phyloP scores from a whole-genome alignment of 2,797 vertebrate genomes.

The Hoplostethus mediterraneus region DNA sequence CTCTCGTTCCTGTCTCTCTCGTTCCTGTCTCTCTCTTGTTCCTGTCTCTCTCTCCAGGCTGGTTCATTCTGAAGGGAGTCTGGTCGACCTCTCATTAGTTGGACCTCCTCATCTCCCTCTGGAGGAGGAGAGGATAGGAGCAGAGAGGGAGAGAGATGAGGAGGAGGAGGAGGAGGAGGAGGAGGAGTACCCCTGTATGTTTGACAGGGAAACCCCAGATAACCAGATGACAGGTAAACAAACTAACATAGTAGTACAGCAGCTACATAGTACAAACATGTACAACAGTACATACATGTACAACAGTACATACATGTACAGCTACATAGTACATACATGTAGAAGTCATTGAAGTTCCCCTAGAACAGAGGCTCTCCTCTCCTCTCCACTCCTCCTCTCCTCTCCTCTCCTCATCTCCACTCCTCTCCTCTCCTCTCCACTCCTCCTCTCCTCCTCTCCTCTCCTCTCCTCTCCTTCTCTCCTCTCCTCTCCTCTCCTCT shows the following conservation, averaged over 20 bases:
- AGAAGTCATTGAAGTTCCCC: too few species aligned
- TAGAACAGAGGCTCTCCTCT: too few species aligned
- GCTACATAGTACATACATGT: background rate
- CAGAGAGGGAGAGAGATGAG: conserved; percentile 45
- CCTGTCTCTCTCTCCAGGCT: conserved; percentile 80
- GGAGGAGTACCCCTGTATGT: conserved; percentile 47
- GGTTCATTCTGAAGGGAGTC: conserved; percentile 94
- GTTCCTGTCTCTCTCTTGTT: too few species aligned
- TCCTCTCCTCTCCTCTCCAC: conserved; percentile 47
- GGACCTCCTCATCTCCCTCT: conserved; percentile 73
- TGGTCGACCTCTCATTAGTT: conserved; percentile 90
- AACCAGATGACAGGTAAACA: conserved; percentile 83
- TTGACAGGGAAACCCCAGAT: conserved; percentile 61
- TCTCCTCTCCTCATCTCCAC: background rate
- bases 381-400: background rate
- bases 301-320: background rate
- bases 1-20: conserved; percentile 1
- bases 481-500: background rate
- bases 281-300: background rate
- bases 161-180: conserved; percentile 46
- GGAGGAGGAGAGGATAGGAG: conserved; percentile 27
- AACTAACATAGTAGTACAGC: too few species aligned
- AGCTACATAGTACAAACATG: too few species aligned
- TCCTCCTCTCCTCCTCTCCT: background rate
- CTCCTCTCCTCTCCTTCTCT: conserved; percentile 37